Evolutionary conservation across 2,888 invertebrate species (phyloP).

Genomic region (Ichneumoninae sp.): DNA sequence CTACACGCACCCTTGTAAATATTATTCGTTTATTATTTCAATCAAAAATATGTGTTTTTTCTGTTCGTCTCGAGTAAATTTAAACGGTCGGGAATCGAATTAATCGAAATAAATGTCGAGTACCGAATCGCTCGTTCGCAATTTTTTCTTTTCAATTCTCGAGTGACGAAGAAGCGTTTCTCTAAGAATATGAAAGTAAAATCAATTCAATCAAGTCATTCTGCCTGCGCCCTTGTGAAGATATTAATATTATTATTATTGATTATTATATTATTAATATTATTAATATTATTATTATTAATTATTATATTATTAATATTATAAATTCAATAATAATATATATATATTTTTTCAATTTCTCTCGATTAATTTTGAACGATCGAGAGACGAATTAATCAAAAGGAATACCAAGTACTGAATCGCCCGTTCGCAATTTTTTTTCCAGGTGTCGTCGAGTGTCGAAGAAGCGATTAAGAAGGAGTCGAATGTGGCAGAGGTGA

Average conservation of each 20-base stretch:
- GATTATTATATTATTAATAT: too few relatives aligned
- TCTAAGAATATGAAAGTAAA: background rate
- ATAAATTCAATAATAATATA: too few relatives aligned
- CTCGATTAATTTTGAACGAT: background rate
- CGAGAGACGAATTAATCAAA: conserved; percentile 1
- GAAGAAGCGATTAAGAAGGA: conserved; percentile 37
- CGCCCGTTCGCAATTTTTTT: conserved; percentile 38
- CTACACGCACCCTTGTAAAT: background rate
- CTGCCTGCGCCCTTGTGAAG: too few relatives aligned
- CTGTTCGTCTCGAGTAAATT: too few relatives aligned
- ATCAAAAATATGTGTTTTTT: too few relatives aligned
- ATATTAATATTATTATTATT: background rate
- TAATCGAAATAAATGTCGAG: too few relatives aligned
- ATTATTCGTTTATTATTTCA: background rate
- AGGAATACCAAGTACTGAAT: background rate
- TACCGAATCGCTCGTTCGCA: too few relatives aligned
- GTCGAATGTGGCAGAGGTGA: conserved; percentile 53
- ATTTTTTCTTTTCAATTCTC: too few relatives aligned
- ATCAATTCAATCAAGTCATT: background rate
- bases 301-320: too few relatives aligned
- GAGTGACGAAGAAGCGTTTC: background rate
- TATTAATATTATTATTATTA: background rate
- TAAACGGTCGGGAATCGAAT: too few relatives aligned
- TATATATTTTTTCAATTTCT: too few relatives aligned
- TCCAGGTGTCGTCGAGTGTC: background rate